Conservation (phyloP, 2,113 vertebrate genomes). For the Cisticola juncidis region DNA sequence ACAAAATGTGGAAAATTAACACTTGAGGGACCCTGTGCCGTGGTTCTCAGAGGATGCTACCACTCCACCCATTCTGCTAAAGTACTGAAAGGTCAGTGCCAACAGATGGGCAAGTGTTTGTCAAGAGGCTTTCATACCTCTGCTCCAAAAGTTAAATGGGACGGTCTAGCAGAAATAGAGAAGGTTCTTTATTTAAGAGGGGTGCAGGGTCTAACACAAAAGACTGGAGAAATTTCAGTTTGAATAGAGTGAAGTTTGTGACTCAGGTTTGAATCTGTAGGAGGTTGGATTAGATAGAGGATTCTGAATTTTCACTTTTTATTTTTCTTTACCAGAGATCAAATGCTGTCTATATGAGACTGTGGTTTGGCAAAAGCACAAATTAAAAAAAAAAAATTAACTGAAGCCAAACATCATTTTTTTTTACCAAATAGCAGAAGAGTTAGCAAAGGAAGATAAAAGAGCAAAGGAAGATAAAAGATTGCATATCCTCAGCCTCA, state of each 20-base stretch:
- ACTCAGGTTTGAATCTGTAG: neutral
- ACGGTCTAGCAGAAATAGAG: neutral
- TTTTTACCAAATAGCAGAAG: neutral
- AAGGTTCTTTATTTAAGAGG: neutral
- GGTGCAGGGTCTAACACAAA: neutral
- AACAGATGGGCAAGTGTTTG: neutral
- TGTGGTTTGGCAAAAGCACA: neutral
- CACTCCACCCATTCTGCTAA: neutral
- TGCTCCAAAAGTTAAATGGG: neutral
- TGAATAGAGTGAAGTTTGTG: neutral
- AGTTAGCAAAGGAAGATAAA: neutral
- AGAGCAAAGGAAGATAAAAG: neutral
- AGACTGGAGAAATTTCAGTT: neutral
- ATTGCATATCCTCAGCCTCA: neutral
- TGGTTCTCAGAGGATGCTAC: neutral
- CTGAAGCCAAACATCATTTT: accelerated
- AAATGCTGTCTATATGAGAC: neutral
- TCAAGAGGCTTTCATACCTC: neutral
- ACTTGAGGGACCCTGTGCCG: neutral
- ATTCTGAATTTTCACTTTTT: neutral
- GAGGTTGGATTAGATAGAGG: neutral
- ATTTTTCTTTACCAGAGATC: neutral
- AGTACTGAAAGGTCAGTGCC: neutral
- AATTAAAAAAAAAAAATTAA: neutral
- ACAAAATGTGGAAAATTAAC: neutral